Percentiles rank a stretch among this genome's conserved stretches.
phyloP scores from a whole-genome alignment of 2,113 vertebrate species.

The Daubentonia madagascariensis region DNA sequence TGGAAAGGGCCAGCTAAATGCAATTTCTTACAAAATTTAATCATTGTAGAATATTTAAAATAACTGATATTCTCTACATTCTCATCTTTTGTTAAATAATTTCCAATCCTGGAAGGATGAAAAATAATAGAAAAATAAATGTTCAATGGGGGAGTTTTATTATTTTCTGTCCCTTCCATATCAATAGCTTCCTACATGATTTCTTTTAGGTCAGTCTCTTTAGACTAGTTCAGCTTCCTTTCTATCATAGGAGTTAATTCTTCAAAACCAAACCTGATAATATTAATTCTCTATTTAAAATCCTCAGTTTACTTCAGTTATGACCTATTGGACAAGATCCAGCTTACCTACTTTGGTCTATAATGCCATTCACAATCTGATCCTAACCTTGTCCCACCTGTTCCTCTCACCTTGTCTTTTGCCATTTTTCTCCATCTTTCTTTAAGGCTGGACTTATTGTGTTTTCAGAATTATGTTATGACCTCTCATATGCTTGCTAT shows the following conservation, averaged over 20 bases:
- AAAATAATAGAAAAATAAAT: not conserved
- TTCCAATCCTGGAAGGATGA: not conserved
- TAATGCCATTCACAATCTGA: not conserved
- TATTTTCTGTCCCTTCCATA: not conserved
- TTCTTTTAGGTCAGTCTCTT: not conserved
- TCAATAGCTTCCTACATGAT: not conserved
- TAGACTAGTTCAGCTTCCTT: not conserved
- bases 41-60: conserved; percentile 15
- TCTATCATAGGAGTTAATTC: not conserved
- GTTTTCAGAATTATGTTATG: not conserved
- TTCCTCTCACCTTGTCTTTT: not conserved
- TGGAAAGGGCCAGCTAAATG: not conserved
- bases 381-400: not conserved
- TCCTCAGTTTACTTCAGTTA: not conserved
- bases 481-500: not conserved
- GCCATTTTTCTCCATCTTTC: not conserved
- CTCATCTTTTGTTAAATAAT: not conserved
- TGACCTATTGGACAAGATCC: not conserved
- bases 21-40: not conserved
- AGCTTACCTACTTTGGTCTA: not conserved
- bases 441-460: not conserved
- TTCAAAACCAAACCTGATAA: not conserved
- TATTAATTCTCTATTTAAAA: not conserved
- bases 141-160: not conserved
- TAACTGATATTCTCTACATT: not conserved